These are phyloP conservation scores for Bombus sibiricus DNA, from an alignment of 1,140 invertebrate species.

Conservation along the genomic window DNA sequence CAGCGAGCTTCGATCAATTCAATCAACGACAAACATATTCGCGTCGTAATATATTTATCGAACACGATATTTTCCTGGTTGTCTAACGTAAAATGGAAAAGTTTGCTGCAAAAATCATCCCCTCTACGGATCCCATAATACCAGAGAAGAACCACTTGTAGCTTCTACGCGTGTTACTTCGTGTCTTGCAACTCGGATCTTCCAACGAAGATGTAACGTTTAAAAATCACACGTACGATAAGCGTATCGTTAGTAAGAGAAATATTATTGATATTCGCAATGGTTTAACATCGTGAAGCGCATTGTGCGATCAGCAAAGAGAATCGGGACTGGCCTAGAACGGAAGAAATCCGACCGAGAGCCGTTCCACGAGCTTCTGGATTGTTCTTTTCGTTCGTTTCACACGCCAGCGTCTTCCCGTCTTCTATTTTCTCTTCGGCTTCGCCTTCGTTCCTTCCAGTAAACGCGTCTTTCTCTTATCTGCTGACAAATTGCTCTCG, in stretches of 20 bases:
- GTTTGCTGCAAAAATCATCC: not conserved
- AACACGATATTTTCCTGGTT: too few relatives aligned
- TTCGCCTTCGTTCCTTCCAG: not conserved
- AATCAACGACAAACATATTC: too few relatives aligned
- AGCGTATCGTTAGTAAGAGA: not conserved
- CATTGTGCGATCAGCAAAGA: not conserved
- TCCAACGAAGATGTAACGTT: not conserved
- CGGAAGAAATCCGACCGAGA: conserved; percentile 4
- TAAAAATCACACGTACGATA: not conserved
- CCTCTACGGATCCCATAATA: not conserved
- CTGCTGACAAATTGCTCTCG: not conserved
- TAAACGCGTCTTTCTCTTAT: not conserved
- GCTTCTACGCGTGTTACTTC: conserved; percentile 18
- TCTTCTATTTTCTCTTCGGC: conserved; percentile 36
- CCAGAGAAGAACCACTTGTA: conserved; percentile 45
- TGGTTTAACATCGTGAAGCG: not conserved
- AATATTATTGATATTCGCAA: conserved; percentile 20
- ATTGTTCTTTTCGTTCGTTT: conserved; percentile 38
- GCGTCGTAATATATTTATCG: too few relatives aligned
- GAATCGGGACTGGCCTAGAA: conserved; percentile 15
- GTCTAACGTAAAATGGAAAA: too few relatives aligned
- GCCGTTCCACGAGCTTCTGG: conserved; percentile 36
- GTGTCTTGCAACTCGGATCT: not conserved
- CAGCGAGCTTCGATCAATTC: too few relatives aligned
- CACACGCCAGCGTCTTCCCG: conserved; percentile 31